A percentile compares a stretch with the other conserved stretches of the same genome.
Evolutionary conservation across 1,140 invertebrate species (phyloP).

Genomic region (Bombus waltoni): DNA sequence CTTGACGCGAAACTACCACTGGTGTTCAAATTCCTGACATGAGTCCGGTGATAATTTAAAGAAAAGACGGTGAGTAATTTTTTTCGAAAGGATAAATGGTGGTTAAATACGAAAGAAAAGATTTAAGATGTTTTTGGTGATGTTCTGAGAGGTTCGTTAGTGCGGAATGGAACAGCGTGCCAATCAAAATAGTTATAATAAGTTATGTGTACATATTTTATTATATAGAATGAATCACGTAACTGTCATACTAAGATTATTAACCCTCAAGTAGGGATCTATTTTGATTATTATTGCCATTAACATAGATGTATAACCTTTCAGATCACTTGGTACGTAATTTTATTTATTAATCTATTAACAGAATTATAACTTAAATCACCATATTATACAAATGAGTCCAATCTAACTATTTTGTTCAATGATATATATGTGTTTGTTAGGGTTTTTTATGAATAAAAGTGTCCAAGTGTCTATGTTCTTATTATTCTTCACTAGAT

Average conservation of each 20-base stretch:
- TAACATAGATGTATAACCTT: not conserved
- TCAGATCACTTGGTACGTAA: not conserved
- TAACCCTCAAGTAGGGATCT: too few species aligned
- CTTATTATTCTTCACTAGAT: too few species aligned
- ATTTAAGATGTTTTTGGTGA: not conserved
- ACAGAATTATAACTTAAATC: not conserved
- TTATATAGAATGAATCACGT: not conserved
- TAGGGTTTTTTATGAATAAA: not conserved
- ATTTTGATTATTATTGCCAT: not conserved
- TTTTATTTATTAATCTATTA: not conserved
- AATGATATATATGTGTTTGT: not conserved
- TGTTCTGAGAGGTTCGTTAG: not conserved
- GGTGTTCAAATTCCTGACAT: conserved; percentile 8
- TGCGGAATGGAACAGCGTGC: not conserved
- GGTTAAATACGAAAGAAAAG: not conserved
- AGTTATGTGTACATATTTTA: not conserved
- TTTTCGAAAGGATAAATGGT: not conserved
- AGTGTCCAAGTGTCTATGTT: not conserved
- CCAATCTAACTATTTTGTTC: not conserved
- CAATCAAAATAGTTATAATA: not conserved
- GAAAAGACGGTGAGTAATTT: conserved; percentile 21
- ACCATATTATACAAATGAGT: not conserved
- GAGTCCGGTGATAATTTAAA: conserved; percentile 5
- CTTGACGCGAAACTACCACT: conserved; percentile 19
- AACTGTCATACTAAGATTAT: not conserved